Conservation (phyloP, 92 coral and sea anemone species). For the Blastomussa wellsi region DNA sequence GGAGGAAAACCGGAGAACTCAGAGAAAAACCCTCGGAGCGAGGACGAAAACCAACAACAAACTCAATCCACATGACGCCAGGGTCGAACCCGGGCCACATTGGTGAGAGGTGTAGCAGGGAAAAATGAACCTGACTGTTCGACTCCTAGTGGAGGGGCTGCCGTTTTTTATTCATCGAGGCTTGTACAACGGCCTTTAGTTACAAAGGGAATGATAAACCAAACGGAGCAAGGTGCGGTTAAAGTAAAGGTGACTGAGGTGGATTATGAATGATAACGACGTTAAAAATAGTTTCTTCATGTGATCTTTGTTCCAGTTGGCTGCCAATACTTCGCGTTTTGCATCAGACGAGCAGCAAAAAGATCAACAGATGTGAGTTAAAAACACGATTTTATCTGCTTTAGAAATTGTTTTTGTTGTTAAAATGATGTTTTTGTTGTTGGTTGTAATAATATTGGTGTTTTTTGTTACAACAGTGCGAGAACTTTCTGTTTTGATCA, state of each 20-base stretch:
- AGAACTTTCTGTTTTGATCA: background rate
- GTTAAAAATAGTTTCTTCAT: too few species aligned
- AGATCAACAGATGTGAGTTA: slow-evolving; percentile 12
- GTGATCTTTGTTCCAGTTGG: slow-evolving; percentile 21
- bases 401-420: background rate
- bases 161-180: too few species aligned
- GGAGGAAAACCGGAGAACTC: too few species aligned
- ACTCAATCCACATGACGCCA: too few species aligned
- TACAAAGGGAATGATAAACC: too few species aligned
- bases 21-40: too few species aligned
- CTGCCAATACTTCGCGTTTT: background rate
- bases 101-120: too few species aligned
- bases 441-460: background rate
- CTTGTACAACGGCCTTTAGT: too few species aligned
- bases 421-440: background rate
- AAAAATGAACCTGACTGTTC: too few species aligned
- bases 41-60: too few species aligned
- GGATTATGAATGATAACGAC: background rate
- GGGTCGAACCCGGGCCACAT: too few species aligned
- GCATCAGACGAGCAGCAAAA: slow-evolving; percentile 20
- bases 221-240: background rate
- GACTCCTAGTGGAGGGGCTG: too few species aligned
- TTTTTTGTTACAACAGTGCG: background rate
- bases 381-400: background rate
- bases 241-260: background rate